Percentiles rank a stretch among this genome's conserved stretches.
Conservation (phyloP, 2,113 vertebrate species). For the Megaceryle maxima region DNA sequence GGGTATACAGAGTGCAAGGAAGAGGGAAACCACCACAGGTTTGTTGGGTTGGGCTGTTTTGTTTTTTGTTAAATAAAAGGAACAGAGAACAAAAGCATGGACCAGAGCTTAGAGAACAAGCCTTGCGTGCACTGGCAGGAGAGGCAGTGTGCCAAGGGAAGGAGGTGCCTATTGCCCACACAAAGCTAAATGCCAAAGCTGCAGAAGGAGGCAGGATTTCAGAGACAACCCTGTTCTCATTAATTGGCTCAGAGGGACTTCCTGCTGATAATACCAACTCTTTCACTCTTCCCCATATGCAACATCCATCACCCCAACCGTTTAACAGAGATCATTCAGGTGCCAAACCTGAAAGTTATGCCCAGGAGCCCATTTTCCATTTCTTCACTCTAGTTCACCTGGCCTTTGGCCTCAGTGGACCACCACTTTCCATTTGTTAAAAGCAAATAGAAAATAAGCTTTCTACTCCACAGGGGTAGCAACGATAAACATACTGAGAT, state of each 20-base stretch:
- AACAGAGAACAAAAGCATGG: not conserved
- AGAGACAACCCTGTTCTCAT: not conserved
- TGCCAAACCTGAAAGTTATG: not conserved
- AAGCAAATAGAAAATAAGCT: not conserved
- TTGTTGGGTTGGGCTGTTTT: not conserved
- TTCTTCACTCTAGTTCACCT: not conserved
- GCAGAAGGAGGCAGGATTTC: not conserved
- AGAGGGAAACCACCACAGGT: not conserved
- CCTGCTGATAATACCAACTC: not conserved
- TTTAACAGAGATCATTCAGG: not conserved
- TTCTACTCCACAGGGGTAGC: not conserved
- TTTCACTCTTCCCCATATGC: not conserved
- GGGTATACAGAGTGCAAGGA: not conserved
- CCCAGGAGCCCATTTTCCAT: not conserved
- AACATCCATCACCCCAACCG: not conserved
- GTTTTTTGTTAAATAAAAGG: not conserved
- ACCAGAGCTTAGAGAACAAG: not conserved
- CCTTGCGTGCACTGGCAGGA: not conserved
- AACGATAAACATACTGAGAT: not conserved
- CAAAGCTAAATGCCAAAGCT: conserved; percentile 20
- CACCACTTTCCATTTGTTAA: not conserved
- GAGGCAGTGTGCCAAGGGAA: not conserved
- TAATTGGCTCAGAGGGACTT: not conserved
- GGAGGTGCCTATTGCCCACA: not conserved
- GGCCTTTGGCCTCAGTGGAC: rapidly evolving